A percentile compares a stretch with the other conserved stretches of the same genome.
Evolutionary conservation across 2,113 vertebrate genomes (phyloP).

Genomic region (Mionectes macconnelli): DNA sequence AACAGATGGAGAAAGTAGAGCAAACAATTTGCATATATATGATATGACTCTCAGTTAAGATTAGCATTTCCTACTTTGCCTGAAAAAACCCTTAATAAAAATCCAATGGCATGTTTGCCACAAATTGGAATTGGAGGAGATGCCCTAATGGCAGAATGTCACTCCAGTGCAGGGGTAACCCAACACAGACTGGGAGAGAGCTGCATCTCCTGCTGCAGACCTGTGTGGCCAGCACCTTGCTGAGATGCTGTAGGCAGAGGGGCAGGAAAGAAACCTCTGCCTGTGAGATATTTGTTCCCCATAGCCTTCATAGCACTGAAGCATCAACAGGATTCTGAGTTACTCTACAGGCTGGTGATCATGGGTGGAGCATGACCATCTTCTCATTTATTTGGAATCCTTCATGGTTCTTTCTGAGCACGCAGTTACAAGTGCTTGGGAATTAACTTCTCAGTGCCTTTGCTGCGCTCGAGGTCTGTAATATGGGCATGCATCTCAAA

Average conservation of each 20-base stretch:
- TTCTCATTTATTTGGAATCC: background rate
- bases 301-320: background rate
- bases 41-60: constrained; percentile 60
- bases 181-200: background rate
- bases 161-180: background rate
- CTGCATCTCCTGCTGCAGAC: background rate
- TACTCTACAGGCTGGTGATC: background rate
- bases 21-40: constrained; percentile 65
- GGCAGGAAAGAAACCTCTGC: background rate
- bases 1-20: constrained; percentile 69
- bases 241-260: background rate
- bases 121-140: background rate
- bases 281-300: background rate
- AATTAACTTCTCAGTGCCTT: background rate
- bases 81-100: constrained; percentile 43
- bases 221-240: accelerated
- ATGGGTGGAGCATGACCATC: background rate
- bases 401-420: background rate
- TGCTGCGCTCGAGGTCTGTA: background rate
- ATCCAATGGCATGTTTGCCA: background rate
- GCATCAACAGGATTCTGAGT: background rate
- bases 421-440: background rate
- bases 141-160: background rate
- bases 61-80: constrained; percentile 46
- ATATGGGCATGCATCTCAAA: background rate